Evolutionary conservation across 2,113 vertebrate species (phyloP), one percentile per base, ranked within the genome.

Genomic region (Larimichthys polyactis): DNA sequence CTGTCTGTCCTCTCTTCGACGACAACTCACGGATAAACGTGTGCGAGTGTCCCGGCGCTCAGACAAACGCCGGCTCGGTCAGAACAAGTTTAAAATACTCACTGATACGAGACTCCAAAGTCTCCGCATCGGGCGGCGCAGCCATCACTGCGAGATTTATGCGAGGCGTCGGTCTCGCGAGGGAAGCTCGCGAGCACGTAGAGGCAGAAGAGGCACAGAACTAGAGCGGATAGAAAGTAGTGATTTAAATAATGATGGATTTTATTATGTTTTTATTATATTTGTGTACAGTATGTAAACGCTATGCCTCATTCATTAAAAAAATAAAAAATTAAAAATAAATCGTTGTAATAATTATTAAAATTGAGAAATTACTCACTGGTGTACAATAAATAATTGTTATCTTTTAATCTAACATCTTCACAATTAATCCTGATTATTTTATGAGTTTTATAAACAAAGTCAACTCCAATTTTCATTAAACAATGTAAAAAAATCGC

Each of bases 101-200:
- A 99, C 98, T 99, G 93, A 99, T 98, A 90, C 95, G 94, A 88
- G 96, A 96, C 95, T 99, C 97, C 94, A 99, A 94, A 92, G 96
- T 97, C 94, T 97, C 97, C 81, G 96, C 94, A 82, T 98, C 97
- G 90, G 97, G 96, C 89, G 91, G 95, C 69, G 95, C 94, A 95
- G 96, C 96, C 96, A 96, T 96, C 94, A 87, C 94, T 92, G 86
- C 92, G 89, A 92, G 91, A 94, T 91, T 91, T 93, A 86, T 90
- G 84, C 83, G n/a, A n/a, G 0, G 24, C 52, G 24, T 57, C 19
- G 7, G 40, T 92, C 90, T 92, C 90, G 90, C 89, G 90, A 91
- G 82, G 8, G 40, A 57, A 7, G 3, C 16, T 70, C 4, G 67
- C 3, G 3, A 49, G n/a, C 32, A 86, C 81, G 89, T 85, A 51